Evolutionary conservation across 2,888 invertebrate genomes (phyloP).

Genomic region (Drepanosiphum platanoidis): DNA sequence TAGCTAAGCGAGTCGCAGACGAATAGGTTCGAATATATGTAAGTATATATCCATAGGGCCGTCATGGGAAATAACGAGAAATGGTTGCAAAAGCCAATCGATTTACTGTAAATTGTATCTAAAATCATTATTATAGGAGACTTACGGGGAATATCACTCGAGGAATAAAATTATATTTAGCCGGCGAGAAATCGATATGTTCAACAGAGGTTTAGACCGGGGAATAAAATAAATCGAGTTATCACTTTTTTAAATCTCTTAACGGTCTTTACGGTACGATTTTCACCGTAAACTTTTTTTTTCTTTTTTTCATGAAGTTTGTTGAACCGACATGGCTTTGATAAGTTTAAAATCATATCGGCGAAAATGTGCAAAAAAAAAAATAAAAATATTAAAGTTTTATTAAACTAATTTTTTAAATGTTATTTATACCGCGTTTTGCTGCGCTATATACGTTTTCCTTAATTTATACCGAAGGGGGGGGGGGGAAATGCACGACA

Average conservation of each 20-base stretch:
- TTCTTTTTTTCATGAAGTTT: not conserved
- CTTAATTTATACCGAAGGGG: no score
- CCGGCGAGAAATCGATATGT: not conserved
- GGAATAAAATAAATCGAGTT: not conserved
- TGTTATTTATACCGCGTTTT: no score
- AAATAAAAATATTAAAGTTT: not conserved
- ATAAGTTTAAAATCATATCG: not conserved
- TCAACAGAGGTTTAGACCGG: not conserved
- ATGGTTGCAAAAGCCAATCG: no score
- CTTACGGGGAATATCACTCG: no score
- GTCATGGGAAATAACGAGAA: no score
- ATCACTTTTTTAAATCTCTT: not conserved
- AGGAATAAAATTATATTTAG: not conserved
- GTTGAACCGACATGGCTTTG: not conserved
- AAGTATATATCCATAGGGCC: no score
- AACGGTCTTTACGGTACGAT: not conserved
- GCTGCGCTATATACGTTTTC: no score
- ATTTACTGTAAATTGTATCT: not conserved
- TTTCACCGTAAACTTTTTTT: not conserved
- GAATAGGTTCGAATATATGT: no score
- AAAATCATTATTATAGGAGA: not conserved
- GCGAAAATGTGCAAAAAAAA: not conserved
- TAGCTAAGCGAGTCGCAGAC: no score
- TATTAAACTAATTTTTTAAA: not conserved
- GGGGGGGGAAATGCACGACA: no score